Evolutionary conservation across 1,140 invertebrate genomes (phyloP).

Genomic region (Anthonomus grandis): DNA sequence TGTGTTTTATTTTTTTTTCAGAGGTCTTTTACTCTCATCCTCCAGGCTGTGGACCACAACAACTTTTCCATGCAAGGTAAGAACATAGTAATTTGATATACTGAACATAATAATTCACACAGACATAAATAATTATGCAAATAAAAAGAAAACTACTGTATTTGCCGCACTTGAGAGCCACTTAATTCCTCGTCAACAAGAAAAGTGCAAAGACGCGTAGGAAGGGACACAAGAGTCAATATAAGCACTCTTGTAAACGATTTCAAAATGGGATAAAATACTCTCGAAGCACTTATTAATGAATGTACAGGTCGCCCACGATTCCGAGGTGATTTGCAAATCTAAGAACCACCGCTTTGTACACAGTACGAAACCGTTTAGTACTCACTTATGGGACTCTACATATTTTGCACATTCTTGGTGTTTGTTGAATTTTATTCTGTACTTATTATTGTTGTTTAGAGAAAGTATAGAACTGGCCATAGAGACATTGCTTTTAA

Average conservation of each 20-base stretch:
- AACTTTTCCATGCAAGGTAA: conserved; percentile 67
- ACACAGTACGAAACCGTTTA: conserved; percentile 25
- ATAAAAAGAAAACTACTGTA: conserved; percentile 28
- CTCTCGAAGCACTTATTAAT: conserved; percentile 28
- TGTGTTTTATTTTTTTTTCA: conserved; percentile 57
- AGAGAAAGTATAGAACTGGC: background rate
- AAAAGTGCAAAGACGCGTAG: conserved; percentile 27
- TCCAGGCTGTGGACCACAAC: conserved; percentile 82
- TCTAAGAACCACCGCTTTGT: conserved; percentile 23
- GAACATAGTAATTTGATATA: conserved; percentile 32
- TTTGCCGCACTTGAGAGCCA: conserved; percentile 25
- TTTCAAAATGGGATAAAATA: conserved; percentile 27
- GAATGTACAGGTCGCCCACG: conserved; percentile 27
- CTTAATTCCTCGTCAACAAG: conserved; percentile 21
- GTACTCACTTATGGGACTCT: conserved; percentile 12
- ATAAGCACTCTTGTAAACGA: conserved; percentile 24
- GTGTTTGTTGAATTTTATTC: conserved; percentile 11
- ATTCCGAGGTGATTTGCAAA: conserved; percentile 28
- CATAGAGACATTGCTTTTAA: no score
- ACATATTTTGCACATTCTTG: conserved; percentile 20
- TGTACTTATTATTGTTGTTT: background rate
- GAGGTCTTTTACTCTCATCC: conserved; percentile 88
- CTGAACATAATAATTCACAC: conserved; percentile 19
- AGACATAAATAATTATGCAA: conserved; percentile 10
- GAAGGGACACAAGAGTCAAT: conserved; percentile 20